These are phyloP conservation scores for Nasonovia ribisnigri DNA, from an alignment of 2,888 invertebrate species.

Conservation along the genomic window DNA sequence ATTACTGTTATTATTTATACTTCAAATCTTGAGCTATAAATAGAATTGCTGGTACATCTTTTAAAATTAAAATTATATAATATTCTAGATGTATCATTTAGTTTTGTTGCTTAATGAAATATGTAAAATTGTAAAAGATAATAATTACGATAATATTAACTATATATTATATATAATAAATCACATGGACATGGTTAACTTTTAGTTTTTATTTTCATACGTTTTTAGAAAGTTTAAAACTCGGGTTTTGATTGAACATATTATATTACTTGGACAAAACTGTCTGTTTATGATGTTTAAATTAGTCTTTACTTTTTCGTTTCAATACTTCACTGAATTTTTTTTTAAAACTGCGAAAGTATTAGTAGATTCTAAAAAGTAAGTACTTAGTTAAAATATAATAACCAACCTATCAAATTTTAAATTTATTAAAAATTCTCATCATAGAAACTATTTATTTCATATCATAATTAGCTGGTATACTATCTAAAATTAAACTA, in stretches of 20 bases:
- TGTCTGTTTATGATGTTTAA: neutral
- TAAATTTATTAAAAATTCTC: neutral
- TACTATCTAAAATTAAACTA: conserved; percentile 12
- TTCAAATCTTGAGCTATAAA: neutral
- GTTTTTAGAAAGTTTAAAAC: neutral
- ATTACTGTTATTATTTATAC: neutral
- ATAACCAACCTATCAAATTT: neutral
- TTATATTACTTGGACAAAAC: neutral
- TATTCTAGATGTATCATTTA: neutral
- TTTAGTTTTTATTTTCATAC: neutral
- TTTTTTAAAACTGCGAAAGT: neutral
- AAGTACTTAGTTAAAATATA: neutral
- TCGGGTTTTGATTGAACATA: neutral
- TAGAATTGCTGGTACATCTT: neutral
- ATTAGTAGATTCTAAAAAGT: neutral
- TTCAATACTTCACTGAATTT: neutral
- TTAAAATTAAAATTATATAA: neutral
- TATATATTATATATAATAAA: neutral
- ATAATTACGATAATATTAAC: neutral
- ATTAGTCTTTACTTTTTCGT: neutral
- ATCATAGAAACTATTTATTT: neutral
- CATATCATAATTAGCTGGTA: neutral
- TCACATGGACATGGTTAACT: neutral
- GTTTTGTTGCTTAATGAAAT: neutral
- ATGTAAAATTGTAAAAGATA: neutral